These are phyloP conservation scores for Hecatera dysodea DNA, from an alignment of 2,888 invertebrate species.

Conservation along the genomic window DNA sequence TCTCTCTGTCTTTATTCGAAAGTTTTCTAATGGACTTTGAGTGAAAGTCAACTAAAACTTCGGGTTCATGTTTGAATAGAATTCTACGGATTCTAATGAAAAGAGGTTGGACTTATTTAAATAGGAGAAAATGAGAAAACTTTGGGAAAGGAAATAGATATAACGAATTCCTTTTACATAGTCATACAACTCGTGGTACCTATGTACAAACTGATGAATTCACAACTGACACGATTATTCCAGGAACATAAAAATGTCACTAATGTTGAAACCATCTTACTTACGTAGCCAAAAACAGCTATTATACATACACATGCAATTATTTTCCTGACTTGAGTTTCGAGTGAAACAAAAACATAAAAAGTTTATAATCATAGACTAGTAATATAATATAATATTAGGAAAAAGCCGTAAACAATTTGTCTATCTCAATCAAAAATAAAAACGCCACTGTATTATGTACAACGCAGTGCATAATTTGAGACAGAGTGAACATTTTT, in stretches of 20 bases:
- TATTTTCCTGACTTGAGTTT: too few relatives aligned
- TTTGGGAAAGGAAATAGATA: slow-evolving; percentile 8
- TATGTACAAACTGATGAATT: neutral
- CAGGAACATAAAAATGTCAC: neutral
- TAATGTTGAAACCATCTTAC: neutral
- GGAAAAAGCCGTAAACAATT: too few relatives aligned
- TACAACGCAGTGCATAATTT: too few relatives aligned
- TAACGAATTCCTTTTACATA: neutral
- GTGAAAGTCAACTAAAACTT: slow-evolving; percentile 24
- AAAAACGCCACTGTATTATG: too few relatives aligned
- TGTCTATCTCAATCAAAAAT: too few relatives aligned
- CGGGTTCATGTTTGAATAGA: slow-evolving; percentile 24
- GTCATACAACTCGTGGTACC: neutral
- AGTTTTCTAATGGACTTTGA: slow-evolving; percentile 34
- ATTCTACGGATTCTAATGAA: slow-evolving; percentile 27
- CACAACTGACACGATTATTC: neutral
- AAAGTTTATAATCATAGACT: too few relatives aligned
- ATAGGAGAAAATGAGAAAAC: slow-evolving; percentile 36
- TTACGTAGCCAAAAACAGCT: neutral
- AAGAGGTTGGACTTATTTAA: slow-evolving; percentile 24
- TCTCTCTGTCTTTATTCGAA: slow-evolving; percentile 22
- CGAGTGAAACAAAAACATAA: too few relatives aligned
- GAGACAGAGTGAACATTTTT: too few relatives aligned
- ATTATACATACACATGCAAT: too few relatives aligned
- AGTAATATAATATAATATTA: too few relatives aligned